A percentile compares a stretch with the other conserved stretches of the same genome.
These are phyloP conservation scores for Notoglanidium macrostoma DNA, from an alignment of 2,797 vertebrate species.

Conservation along the genomic window DNA sequence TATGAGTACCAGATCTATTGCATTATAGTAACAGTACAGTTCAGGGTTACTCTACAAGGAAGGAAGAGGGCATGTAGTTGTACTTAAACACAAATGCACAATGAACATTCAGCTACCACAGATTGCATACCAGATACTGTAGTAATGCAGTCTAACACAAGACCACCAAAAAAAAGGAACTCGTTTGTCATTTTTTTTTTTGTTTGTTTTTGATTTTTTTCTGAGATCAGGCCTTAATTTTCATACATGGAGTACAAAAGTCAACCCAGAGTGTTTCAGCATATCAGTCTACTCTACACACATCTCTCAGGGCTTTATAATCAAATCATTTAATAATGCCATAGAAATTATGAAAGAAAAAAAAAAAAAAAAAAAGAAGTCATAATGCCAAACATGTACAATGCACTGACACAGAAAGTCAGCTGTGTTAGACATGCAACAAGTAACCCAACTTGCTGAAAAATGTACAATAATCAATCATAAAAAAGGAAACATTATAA, in stretches of 20 bases:
- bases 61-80: slow-evolving; percentile 70
- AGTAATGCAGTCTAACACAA: slow-evolving; percentile 91
- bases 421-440: slow-evolving; percentile 98
- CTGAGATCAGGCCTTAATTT: slow-evolving; percentile 64
- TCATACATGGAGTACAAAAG: slow-evolving; percentile 86
- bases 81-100: slow-evolving; percentile 96
- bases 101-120: slow-evolving; percentile 98
- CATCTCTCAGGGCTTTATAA: slow-evolving; percentile 80
- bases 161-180: slow-evolving; percentile 81
- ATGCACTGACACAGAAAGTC: slow-evolving; percentile 99
- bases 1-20: slow-evolving; percentile 97
- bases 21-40: slow-evolving; percentile 89
- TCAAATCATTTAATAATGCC: slow-evolving; percentile 74
- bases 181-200: slow-evolving; percentile 45
- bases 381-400: slow-evolving; percentile 86
- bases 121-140: slow-evolving; percentile 92
- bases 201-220: slow-evolving; percentile 25
- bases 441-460: slow-evolving; percentile 99
- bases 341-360: slow-evolving; percentile 42
- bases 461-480: slow-evolving; percentile 91
- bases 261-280: slow-evolving; percentile 79
- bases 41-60: slow-evolving; percentile 82
- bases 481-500: slow-evolving; percentile 91
- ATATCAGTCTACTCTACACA: slow-evolving; percentile 87
- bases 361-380: slow-evolving; percentile 69